Base-by-base conservation (phyloP, 1,140 invertebrate species). In the Callitettix versicolor region DNA sequence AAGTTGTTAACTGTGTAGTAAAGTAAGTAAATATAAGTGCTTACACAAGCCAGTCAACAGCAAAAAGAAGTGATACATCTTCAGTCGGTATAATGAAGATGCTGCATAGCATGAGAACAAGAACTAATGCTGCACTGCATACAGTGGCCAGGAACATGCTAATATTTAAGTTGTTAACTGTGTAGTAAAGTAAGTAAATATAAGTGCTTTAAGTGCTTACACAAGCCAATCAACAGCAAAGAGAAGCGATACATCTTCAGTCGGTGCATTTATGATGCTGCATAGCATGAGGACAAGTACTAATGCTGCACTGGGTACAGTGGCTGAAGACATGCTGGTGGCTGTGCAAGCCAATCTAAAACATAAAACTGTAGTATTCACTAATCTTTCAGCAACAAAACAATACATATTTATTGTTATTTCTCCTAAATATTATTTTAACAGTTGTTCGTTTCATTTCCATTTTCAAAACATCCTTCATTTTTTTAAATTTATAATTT, bases 151-250 rank as follows among this genome's bases (percentile, higher is more conserved):
- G n/a, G n/a, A n/a, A n/a, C n/a, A n/a, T n/a, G n/a, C n/a, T n/a
- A n/a, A n/a, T n/a, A n/a, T n/a, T 9, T 21, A 11, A 30, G 6
- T 49, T 49, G 2, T 9, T 9, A n/a, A 30, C 7, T 11, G 18
- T 11, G n/a, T n/a, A n/a, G n/a, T n/a, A n/a, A n/a, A n/a, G n/a
- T n/a, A n/a, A n/a, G n/a, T n/a, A n/a, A n/a, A n/a, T n/a, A n/a
- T n/a, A n/a, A n/a, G n/a, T n/a, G n/a, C n/a, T n/a, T n/a, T n/a
- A n/a, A 5, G 11, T 18, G 83, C 87, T 86, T 72, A 93, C 88
- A 92, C 82, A 67, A 92, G 84, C 89, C 89, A 94, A 66, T 94
- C 90, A 30, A 92, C 81, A 49, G 89, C 86, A 67, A 91, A 92
- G 3, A 93, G 72, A 2, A 94, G 69, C 1, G 86, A 88, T 1